Evolutionary conservation across 2,113 vertebrate species (phyloP).

Genomic region (Budorcas taxicolor): DNA sequence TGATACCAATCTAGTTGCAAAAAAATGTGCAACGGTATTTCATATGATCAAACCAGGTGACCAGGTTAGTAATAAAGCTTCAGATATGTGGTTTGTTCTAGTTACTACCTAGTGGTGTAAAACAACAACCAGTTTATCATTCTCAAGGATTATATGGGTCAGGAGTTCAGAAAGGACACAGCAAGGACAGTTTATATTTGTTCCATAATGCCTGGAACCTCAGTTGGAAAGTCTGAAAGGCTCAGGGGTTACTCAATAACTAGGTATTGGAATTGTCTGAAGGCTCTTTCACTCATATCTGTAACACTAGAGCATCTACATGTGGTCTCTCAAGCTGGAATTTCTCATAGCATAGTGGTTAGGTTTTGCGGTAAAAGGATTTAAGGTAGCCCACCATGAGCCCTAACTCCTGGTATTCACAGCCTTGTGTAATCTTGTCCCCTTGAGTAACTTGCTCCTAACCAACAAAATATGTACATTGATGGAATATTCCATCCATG

Average conservation of each 20-base stretch:
- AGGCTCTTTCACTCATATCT: background rate
- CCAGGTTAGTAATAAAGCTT: conserved; percentile 15
- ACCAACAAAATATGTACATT: background rate
- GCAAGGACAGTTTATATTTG: conserved; percentile 3
- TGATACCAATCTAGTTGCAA: conserved; percentile 2
- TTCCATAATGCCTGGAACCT: background rate
- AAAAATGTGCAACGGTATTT: background rate
- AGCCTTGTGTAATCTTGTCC: background rate
- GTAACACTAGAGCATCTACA: background rate
- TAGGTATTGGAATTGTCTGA: background rate
- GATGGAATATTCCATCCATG: background rate
- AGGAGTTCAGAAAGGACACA: conserved; percentile 23
- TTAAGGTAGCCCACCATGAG: background rate
- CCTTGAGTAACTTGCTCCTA: conserved; percentile 14
- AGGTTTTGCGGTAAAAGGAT: conserved; percentile 1
- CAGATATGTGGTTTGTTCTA: background rate
- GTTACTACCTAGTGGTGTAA: background rate
- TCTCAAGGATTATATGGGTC: conserved; percentile 8
- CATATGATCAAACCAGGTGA: conserved; percentile 12
- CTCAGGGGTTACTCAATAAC: background rate
- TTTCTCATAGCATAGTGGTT: background rate
- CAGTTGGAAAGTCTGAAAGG: background rate
- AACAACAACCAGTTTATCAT: background rate
- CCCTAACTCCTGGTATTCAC: conserved; percentile 13
- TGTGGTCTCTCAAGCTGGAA: background rate